Conservation (phyloP, 2,113 vertebrate genomes). For the Progne subis region DNA sequence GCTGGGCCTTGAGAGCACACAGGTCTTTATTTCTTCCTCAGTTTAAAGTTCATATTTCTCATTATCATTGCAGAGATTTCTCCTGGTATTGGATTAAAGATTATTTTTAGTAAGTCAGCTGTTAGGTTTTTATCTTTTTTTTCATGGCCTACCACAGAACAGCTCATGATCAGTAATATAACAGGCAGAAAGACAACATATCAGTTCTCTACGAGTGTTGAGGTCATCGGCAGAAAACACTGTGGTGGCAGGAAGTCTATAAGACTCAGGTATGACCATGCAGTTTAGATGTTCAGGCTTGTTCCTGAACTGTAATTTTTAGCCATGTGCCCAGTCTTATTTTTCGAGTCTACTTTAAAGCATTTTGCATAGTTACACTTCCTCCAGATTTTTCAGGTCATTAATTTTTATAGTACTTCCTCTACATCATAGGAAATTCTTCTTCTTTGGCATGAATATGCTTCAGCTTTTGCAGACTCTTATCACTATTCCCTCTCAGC, state of each 20-base stretch:
- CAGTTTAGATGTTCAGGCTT: background rate
- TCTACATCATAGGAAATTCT: background rate
- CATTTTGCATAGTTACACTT: background rate
- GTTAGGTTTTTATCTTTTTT: background rate
- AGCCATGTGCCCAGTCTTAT: background rate
- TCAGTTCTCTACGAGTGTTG: accelerated
- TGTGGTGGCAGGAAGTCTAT: background rate
- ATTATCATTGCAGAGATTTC: background rate
- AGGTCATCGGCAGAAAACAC: background rate
- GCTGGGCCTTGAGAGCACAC: background rate
- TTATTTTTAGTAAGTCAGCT: background rate
- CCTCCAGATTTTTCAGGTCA: background rate
- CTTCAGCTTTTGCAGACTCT: background rate
- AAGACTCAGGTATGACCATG: background rate
- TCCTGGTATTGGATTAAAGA: background rate
- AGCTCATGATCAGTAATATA: background rate
- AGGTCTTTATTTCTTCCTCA: background rate
- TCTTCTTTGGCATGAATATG: background rate
- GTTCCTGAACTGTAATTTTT: background rate
- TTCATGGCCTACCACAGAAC: background rate
- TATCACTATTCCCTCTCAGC: background rate
- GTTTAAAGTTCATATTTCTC: background rate
- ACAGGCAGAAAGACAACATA: background rate
- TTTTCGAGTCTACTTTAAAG: background rate
- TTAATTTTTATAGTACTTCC: background rate